phyloP scores from a whole-genome alignment of 2,113 vertebrate species.

The Potamarius usumacintae region DNA sequence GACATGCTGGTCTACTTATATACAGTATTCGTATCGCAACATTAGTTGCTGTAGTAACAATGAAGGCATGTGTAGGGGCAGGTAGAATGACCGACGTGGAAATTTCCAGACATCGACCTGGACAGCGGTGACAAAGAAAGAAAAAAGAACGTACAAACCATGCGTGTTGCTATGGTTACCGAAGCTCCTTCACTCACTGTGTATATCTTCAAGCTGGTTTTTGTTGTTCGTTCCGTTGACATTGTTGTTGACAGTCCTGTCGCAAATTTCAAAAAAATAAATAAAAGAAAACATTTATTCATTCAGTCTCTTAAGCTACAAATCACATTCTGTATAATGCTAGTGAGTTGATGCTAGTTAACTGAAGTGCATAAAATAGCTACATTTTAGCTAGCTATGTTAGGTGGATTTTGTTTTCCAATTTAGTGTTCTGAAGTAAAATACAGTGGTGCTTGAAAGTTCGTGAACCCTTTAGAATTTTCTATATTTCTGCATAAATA shows the following conservation, averaged over 20 bases:
- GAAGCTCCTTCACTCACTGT: background rate
- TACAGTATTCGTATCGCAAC: background rate
- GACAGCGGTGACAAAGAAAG: background rate
- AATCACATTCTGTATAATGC: background rate
- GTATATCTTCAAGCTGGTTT: background rate
- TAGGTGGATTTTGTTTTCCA: too few species aligned
- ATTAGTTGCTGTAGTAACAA: background rate
- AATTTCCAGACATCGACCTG: background rate
- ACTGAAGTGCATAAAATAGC: background rate
- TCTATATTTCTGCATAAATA: too few species aligned
- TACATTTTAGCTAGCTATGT: background rate
- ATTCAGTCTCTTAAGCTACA: too few species aligned
- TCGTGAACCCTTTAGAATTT: too few species aligned
- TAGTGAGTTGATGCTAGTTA: background rate
- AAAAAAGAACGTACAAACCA: background rate
- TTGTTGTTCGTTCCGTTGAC: background rate
- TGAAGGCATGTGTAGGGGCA: background rate
- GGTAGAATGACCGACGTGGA: background rate
- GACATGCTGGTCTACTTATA: background rate
- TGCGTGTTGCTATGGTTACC: background rate
- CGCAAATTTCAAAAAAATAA: too few species aligned
- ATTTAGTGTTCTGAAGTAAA: too few species aligned
- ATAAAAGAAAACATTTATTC: too few species aligned
- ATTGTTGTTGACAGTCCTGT: background rate
- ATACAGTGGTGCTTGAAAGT: too few species aligned